phyloP scores from a whole-genome alignment of 1,140 invertebrate species.

The Helicoverpa armigera region DNA sequence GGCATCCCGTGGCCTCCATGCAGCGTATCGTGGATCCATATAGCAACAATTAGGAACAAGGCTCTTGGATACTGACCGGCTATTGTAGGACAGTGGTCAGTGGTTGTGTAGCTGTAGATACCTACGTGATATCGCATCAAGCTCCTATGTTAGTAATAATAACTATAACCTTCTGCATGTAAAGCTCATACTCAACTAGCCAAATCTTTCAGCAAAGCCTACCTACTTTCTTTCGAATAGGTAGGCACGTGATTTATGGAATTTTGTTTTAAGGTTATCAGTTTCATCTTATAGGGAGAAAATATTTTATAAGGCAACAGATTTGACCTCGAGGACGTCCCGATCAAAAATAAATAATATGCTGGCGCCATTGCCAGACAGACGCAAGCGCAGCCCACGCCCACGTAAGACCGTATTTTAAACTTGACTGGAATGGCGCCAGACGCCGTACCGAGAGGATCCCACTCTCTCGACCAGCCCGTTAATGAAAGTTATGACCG shows the following conservation, averaged over 20 bases:
- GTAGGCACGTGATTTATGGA: too few relatives aligned
- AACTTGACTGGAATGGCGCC: conserved; percentile 69
- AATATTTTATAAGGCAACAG: conserved; percentile 18
- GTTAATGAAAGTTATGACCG: conserved; percentile 70
- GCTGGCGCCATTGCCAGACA: conserved; percentile 55
- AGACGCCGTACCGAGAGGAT: conserved; percentile 55
- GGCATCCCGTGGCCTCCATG: conserved; percentile 62
- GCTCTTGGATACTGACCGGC: background rate
- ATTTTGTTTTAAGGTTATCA: too few relatives aligned
- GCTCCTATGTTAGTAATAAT: background rate
- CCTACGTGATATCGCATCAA: conserved; percentile 5
- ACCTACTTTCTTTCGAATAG: too few relatives aligned
- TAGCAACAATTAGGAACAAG: conserved; percentile 48
- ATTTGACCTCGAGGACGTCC: conserved; percentile 58
- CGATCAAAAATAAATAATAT: conserved; percentile 63
- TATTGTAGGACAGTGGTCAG: conserved; percentile 12
- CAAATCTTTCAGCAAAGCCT: too few relatives aligned
- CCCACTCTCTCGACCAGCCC: conserved; percentile 51
- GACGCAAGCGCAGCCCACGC: conserved; percentile 52
- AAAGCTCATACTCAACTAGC: too few relatives aligned
- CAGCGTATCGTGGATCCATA: conserved; percentile 41
- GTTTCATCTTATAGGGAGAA: background rate
- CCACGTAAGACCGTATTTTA: conserved; percentile 64
- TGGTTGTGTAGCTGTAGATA: background rate
- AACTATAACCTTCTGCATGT: too few relatives aligned